A percentile compares a stretch with the other conserved stretches of the same genome.
phyloP scores from a whole-genome alignment of 2,888 invertebrate genomes.

The Scaeva pyrastri region DNA sequence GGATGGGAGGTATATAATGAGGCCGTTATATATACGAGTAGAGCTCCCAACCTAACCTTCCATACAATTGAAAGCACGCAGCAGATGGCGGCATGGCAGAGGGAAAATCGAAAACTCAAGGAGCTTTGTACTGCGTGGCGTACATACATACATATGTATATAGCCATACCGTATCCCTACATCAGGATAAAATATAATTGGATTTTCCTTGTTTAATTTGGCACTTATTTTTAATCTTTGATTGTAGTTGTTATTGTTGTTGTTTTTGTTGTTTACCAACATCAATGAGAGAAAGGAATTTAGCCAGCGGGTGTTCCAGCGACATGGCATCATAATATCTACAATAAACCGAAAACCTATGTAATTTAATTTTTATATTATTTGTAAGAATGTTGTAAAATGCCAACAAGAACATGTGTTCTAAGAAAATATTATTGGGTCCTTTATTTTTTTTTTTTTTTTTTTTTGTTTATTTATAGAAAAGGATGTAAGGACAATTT shows the following conservation, averaged over 20 bases:
- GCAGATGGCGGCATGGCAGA: slow-evolving; percentile 38
- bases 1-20: slow-evolving; percentile 36
- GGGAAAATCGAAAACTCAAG: not conserved
- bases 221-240: slow-evolving; percentile 45
- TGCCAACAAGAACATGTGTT: slow-evolving; percentile 12
- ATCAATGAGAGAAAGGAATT: not conserved
- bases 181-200: slow-evolving; percentile 39
- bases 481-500: slow-evolving; percentile 1
- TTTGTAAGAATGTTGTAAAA: slow-evolving; percentile 13
- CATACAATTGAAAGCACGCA: not conserved
- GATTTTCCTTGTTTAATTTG: slow-evolving; percentile 53
- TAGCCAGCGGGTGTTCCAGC: not conserved
- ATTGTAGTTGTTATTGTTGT: slow-evolving; percentile 6
- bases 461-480: not conserved
- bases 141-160: no score
- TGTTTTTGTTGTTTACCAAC: not conserved
- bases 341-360: slow-evolving; percentile 1
- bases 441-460: not conserved
- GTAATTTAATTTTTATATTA: slow-evolving; percentile 18
- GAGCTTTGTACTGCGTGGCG: slow-evolving; percentile 18
- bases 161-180: not conserved
- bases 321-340: not conserved
- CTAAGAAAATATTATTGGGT: not conserved
- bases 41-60: no score
- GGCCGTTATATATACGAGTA: slow-evolving; percentile 25